Conservation (phyloP, 2,797 vertebrate species). For the Acipenser ruthenus region DNA sequence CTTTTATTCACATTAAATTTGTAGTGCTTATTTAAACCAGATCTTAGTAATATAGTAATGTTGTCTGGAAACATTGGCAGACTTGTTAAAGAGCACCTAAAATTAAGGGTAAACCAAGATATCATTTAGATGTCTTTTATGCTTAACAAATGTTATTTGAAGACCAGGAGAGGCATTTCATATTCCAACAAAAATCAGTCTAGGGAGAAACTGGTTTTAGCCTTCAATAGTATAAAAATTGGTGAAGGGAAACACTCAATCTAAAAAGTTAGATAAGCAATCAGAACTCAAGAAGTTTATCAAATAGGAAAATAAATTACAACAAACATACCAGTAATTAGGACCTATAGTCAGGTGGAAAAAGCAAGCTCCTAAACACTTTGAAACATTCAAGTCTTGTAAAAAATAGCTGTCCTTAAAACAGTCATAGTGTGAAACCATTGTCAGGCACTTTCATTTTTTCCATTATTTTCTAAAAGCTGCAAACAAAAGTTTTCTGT, state of each 20-base stretch:
- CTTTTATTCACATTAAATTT: constrained; percentile 88
- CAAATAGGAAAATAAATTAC: neutral
- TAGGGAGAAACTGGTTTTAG: constrained; percentile 27
- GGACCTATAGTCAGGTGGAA: constrained; percentile 67
- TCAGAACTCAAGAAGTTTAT: no score
- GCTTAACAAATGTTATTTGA: neutral
- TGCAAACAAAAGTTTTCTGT: constrained; percentile 36
- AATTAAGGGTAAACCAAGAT: constrained; percentile 42
- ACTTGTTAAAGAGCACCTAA: constrained; percentile 43
- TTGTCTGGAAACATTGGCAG: constrained; percentile 36
- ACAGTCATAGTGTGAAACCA: constrained; percentile 83
- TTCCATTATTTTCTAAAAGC: constrained; percentile 60
- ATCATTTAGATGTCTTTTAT: constrained; percentile 34
- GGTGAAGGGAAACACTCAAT: no score
- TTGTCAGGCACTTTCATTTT: constrained; percentile 98
- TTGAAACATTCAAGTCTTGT: constrained; percentile 95
- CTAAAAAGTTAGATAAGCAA: no score
- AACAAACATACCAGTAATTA: constrained; percentile 36
- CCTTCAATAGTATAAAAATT: constrained; percentile 18
- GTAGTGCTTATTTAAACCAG: constrained; percentile 70
- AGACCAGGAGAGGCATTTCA: constrained; percentile 19
- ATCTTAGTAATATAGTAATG: constrained; percentile 28
- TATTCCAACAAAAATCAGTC: constrained; percentile 20
- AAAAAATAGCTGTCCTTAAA: constrained; percentile 75
- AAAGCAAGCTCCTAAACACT: constrained; percentile 78